A percentile compares a stretch with the other conserved stretches of the same genome.
Evolutionary conservation across 2,888 invertebrate genomes (phyloP).

Genomic region (Aricia artaxerxes): DNA sequence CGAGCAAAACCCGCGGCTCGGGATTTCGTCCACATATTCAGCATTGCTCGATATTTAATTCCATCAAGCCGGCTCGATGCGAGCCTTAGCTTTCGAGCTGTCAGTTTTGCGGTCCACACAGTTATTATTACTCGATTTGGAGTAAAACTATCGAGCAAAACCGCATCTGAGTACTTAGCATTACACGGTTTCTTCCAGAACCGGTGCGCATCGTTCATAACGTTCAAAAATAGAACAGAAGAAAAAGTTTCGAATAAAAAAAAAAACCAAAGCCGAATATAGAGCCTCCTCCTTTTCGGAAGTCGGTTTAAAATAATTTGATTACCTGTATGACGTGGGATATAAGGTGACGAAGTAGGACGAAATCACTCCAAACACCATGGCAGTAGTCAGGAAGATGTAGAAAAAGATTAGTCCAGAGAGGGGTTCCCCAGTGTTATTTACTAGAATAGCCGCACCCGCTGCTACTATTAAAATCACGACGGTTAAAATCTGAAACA

Average conservation of each 20-base stretch:
- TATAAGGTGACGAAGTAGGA: conserved; percentile 70
- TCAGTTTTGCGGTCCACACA: too few species aligned
- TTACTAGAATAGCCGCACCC: conserved; percentile 54
- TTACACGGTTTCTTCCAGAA: neutral
- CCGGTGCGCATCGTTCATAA: too few species aligned
- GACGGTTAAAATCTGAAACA: conserved; percentile 56
- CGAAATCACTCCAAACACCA: conserved; percentile 68
- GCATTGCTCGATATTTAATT: too few species aligned
- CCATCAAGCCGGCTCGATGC: too few species aligned
- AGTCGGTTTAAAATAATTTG: neutral
- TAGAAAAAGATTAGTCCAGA: conserved; percentile 66
- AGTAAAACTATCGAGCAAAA: too few species aligned
- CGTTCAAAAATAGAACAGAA: neutral
- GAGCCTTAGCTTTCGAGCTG: too few species aligned
- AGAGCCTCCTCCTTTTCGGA: too few species aligned
- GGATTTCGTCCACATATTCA: too few species aligned
- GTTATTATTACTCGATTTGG: too few species aligned
- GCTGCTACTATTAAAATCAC: conserved; percentile 60
- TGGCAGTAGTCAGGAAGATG: conserved; percentile 65
- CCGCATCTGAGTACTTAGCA: too few species aligned
- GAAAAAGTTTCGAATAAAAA: neutral
- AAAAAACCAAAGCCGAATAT: neutral
- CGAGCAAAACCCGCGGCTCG: too few species aligned
- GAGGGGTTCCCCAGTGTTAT: conserved; percentile 63
- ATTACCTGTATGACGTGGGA: conserved; percentile 68